Percentiles rank a stretch among this genome's conserved stretches.
These are phyloP conservation scores for Tokudaia tokunoshimensis DNA, from an alignment of 2,797 vertebrate genomes.

Conservation along the genomic window DNA sequence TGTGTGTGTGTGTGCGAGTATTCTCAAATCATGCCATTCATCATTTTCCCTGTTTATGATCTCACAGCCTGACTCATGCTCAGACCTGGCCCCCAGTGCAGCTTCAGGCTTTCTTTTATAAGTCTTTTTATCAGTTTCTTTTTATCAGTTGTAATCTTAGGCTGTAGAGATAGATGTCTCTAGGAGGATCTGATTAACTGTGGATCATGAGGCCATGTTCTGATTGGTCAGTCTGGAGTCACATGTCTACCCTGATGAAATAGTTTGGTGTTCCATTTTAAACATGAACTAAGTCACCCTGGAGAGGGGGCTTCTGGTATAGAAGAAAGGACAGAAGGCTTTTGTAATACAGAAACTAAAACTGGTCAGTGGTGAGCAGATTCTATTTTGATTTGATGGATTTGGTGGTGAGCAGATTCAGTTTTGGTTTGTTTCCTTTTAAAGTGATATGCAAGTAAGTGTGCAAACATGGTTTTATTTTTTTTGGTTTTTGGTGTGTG, in stretches of 20 bases:
- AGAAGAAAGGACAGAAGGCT: not conserved
- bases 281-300: not conserved
- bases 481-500: too few species aligned
- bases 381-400: not conserved
- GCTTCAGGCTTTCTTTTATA: not conserved
- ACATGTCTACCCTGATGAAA: not conserved
- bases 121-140: not conserved
- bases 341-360: not conserved
- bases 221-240: not conserved
- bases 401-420: not conserved
- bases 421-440: conserved; percentile 8
- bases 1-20: not conserved
- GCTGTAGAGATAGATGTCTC: not conserved
- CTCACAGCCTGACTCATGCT: conserved; percentile 27
- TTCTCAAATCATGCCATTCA: not conserved
- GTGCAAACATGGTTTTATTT: not conserved
- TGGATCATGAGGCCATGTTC: not conserved
- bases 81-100: too few species aligned
- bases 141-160: not conserved
- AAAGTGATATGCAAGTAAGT: not conserved
- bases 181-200: not conserved
- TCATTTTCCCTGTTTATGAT: not conserved
- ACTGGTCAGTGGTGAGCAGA: not conserved
- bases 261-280: not conserved
- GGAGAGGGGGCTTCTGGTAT: not conserved